Conservation (phyloP, 1,140 invertebrate species). For the Hetaerina americana region DNA sequence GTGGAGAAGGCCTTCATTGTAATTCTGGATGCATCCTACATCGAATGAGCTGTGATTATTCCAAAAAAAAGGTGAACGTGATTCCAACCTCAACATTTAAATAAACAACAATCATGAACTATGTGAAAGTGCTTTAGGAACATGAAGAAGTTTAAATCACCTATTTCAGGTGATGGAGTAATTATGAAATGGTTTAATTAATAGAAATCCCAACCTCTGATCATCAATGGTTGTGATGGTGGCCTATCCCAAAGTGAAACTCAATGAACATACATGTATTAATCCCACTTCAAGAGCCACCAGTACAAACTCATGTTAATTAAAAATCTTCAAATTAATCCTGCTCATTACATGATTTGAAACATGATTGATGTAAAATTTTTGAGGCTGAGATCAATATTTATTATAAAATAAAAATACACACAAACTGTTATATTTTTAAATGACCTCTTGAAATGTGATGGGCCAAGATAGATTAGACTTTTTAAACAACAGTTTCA, state of each 20-base stretch:
- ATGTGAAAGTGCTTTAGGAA: neutral
- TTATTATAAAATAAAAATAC: neutral
- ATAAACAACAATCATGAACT: neutral
- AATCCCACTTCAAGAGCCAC: neutral
- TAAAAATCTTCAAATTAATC: neutral
- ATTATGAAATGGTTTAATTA: neutral
- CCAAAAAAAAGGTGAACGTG: neutral
- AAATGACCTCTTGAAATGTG: neutral
- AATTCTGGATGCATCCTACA: neutral
- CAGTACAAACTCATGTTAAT: neutral
- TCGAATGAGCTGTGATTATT: constrained; percentile 2
- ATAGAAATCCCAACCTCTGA: too few relatives aligned
- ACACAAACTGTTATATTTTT: neutral
- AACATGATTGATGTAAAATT: neutral
- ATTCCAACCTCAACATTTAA: neutral
- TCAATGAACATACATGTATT: neutral
- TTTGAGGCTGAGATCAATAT: neutral
- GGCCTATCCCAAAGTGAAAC: neutral
- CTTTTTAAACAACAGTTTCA: neutral
- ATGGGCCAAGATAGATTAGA: neutral
- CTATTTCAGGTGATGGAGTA: neutral
- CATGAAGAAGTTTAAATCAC: neutral
- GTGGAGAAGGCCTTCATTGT: constrained; percentile 1
- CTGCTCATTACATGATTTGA: neutral
- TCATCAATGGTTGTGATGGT: neutral